phyloP scores from a whole-genome alignment of 2,113 vertebrate genomes.

The Probosciger aterrimus region DNA sequence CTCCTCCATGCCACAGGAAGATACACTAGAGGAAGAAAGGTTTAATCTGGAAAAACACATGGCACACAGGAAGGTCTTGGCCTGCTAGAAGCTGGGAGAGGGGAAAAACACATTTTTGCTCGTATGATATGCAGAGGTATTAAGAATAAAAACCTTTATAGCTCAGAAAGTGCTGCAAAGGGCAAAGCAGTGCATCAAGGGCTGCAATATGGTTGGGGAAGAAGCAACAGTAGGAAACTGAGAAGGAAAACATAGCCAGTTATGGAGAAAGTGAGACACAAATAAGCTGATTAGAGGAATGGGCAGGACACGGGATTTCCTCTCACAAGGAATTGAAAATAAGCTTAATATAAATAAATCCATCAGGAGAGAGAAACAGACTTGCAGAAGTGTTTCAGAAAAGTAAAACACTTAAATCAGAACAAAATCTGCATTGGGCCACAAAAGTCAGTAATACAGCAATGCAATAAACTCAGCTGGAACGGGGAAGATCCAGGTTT shows the following conservation, averaged over 20 bases:
- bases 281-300: background rate
- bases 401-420: background rate
- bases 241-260: background rate
- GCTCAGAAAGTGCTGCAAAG: background rate
- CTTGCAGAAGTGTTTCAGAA: background rate
- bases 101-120: background rate
- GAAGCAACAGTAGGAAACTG: background rate
- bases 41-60: background rate
- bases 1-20: background rate
- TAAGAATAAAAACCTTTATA: background rate
- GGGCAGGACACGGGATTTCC: background rate
- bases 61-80: background rate
- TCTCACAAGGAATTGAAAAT: background rate
- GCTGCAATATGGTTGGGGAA: background rate
- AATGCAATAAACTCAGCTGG: too few relatives aligned
- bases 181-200: background rate
- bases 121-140: background rate
- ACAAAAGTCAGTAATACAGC: too few relatives aligned
- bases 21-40: background rate
- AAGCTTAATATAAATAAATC: background rate
- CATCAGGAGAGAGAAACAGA: background rate
- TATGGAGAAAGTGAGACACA: background rate
- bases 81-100: background rate
- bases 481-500: accelerated
- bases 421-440: background rate